Evolutionary conservation across 2,888 invertebrate genomes (phyloP).

Genomic region (Lasioglossum figueresi): DNA sequence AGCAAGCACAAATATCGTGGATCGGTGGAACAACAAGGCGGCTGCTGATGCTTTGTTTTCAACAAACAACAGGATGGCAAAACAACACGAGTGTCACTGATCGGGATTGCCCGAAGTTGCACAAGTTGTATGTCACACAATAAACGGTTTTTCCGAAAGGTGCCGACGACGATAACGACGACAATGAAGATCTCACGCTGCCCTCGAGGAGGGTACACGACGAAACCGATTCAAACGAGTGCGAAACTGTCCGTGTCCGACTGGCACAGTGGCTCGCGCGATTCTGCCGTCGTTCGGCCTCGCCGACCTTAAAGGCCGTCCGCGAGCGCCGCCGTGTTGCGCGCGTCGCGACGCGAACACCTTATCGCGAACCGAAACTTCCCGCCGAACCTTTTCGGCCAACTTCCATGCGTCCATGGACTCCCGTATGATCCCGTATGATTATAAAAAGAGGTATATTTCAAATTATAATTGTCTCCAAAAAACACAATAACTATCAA

Average conservation of each 20-base stretch:
- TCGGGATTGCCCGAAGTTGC: background rate
- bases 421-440: too few relatives aligned
- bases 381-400: background rate
- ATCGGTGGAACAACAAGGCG: background rate
- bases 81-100: constrained; percentile 18
- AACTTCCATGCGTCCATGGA: background rate
- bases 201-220: constrained; percentile 30
- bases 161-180: background rate
- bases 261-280: constrained; percentile 66
- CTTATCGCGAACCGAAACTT: constrained; percentile 47
- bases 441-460: too few relatives aligned
- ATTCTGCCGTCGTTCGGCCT: constrained; percentile 56
- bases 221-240: constrained; percentile 42
- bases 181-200: background rate
- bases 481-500: too few relatives aligned
- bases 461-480: too few relatives aligned
- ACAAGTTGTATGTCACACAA: background rate
- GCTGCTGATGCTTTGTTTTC: background rate
- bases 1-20: background rate
- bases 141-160: background rate
- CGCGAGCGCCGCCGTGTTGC: constrained; percentile 61
- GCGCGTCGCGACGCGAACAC: constrained; percentile 37
- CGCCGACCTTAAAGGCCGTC: constrained; percentile 64
- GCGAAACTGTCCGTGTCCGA: constrained; percentile 60
- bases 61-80: constrained; percentile 11